Evolutionary conservation across 1,140 invertebrate genomes (phyloP).

Genomic region (Lineus longissimus): DNA sequence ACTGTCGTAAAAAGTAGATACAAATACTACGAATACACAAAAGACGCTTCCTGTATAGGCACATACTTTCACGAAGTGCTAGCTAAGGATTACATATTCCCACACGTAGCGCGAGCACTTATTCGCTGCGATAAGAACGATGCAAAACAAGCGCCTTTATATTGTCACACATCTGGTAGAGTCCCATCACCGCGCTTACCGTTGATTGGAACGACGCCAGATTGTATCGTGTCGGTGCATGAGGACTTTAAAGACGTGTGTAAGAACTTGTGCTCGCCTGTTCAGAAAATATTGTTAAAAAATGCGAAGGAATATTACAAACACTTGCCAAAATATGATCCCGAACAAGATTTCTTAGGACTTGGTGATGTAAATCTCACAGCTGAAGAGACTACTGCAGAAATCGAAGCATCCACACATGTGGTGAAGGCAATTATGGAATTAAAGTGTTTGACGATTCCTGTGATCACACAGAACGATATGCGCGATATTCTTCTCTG

Average conservation of each 20-base stretch:
- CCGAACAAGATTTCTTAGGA: not conserved
- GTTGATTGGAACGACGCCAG: not conserved
- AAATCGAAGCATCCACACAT: not conserved
- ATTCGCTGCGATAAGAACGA: conserved; percentile 4
- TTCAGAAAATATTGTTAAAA: not conserved
- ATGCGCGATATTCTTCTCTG: not conserved
- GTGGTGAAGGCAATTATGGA: not conserved
- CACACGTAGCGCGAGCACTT: not conserved
- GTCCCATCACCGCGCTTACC: not conserved
- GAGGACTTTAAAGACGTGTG: conserved; percentile 2
- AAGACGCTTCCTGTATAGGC: not conserved
- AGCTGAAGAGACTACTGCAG: not conserved
- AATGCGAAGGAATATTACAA: conserved; percentile 9
- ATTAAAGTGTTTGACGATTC: not conserved
- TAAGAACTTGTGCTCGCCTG: not conserved
- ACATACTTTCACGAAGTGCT: not conserved
- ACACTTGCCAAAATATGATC: not conserved
- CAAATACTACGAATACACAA: not conserved
- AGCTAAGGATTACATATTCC: conserved; percentile 1
- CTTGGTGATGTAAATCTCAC: not conserved
- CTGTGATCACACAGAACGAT: conserved; percentile 1
- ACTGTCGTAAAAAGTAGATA: not conserved
- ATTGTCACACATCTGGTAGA: conserved; percentile 3
- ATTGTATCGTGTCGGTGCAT: conserved; percentile 4
- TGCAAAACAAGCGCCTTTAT: not conserved